Base-by-base conservation (phyloP, 2,888 invertebrate genomes). In the Epinotia brunnichana region DNA sequence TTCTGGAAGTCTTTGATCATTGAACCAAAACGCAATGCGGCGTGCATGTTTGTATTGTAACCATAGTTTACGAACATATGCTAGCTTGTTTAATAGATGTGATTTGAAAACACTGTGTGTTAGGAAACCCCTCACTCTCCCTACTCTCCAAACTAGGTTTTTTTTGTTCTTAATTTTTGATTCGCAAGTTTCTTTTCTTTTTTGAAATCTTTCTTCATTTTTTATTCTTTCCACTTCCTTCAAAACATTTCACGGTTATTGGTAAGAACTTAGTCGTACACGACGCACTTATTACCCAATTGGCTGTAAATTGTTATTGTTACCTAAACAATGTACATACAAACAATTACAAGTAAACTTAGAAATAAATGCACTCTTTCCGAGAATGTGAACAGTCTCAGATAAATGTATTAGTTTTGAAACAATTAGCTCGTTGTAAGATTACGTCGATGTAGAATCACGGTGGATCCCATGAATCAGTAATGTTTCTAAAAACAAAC, bases 71-170 rank as follows among this genome's bases (percentile, higher is more conserved):
- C 77, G 81, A 87, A 83, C 86, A 87, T 85, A 83, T 91, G 92
- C 91, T 87, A 90, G 93, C 93, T 93, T 92, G 90, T 90, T 90
- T 85, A 87, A 82, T 92, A 92, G 92, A 91, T 92, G 91, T 90
- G 88, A 85, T 82, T 90, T 88, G 86, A 85, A 84, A 75, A 83
- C 85, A 84, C 83, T 89, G 88, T 88, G 87, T 87, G 89, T 84
- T 89, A 92, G 91, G 91, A 81, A 79, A 83, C 84, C 90, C 90
- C 87, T 85, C 87, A 85, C 83, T 88, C 83, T 88, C 90, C 91
- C 88, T 83, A 83, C 80, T 86, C 81, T 88, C 90, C 88, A 79
- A 79, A 79, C 84, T 84, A 88, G 85, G 86, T 83, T 87, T 80
- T 81, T 79, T 83, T 84, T 81, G 81, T 72, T 79, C 74, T 77